Percentiles rank a stretch among this genome's conserved stretches.
phyloP scores from a whole-genome alignment of 2,797 vertebrate genomes.

The Sebastes trivittatus region DNA sequence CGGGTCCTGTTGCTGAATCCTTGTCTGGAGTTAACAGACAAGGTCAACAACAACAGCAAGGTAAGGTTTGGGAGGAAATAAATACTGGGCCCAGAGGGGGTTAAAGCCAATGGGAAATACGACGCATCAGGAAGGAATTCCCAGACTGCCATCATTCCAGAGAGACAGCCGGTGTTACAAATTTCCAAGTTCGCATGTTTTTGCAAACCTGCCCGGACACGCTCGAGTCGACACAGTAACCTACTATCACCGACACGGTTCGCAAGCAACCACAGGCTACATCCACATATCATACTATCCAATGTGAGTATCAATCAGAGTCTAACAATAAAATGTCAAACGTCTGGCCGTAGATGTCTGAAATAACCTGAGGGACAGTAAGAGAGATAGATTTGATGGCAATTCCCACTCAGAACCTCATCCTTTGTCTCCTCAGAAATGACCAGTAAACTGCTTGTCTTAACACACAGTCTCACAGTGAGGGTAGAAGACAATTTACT shows the following conservation, averaged over 20 bases:
- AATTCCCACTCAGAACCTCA: neutral
- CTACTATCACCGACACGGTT: conserved; percentile 37
- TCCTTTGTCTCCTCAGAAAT: neutral
- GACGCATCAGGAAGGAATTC: conserved; percentile 64
- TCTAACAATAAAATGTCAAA: neutral
- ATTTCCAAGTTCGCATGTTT: conserved; percentile 50
- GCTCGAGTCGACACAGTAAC: conserved; percentile 72
- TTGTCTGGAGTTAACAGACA: conserved; percentile 7
- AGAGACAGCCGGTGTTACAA: conserved; percentile 54
- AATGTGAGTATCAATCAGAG: neutral
- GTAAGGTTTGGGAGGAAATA: conserved; percentile 34
- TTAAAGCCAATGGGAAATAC: conserved; percentile 19
- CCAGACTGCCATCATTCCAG: conserved; percentile 75
- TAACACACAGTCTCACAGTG: neutral
- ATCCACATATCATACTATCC: neutral
- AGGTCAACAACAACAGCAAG: conserved; percentile 20
- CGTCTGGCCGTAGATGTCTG: neutral
- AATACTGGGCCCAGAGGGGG: conserved; percentile 20
- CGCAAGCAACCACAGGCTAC: conserved; percentile 3
- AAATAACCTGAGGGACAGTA: neutral
- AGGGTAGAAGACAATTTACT: neutral
- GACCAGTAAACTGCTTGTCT: neutral
- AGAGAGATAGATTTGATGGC: neutral
- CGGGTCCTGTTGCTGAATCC: neutral
- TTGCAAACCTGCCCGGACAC: conserved; percentile 59